phyloP scores from a whole-genome alignment of 2,113 vertebrate species.

The Hypomesus transpacificus region DNA sequence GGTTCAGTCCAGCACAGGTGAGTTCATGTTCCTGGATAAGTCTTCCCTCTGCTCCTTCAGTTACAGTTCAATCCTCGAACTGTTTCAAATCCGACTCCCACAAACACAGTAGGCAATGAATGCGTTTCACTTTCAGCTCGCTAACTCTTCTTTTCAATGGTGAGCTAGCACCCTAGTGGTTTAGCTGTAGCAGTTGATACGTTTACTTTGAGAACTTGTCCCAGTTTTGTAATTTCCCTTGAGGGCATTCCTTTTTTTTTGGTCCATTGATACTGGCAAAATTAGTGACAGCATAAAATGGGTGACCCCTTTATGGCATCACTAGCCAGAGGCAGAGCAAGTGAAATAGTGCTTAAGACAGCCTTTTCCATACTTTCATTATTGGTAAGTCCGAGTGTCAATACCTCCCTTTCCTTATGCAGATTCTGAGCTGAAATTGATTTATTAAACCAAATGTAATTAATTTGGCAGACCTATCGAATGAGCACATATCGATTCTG shows the following conservation, averaged over 20 bases:
- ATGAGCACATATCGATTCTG: constrained; percentile 29
- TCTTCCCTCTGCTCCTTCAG: not conserved
- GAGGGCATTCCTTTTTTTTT: constrained; percentile 23
- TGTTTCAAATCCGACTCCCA: not conserved
- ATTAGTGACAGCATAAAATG: constrained; percentile 47
- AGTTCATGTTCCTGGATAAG: constrained; percentile 24
- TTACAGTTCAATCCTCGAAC: too few species aligned
- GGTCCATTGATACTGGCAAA: constrained; percentile 49
- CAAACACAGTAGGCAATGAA: not conserved
- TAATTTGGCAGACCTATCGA: constrained; percentile 12
- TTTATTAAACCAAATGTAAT: constrained; percentile 12
- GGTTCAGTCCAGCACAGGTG: constrained; percentile 96
- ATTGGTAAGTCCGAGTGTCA: constrained; percentile 11
- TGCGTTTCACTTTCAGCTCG: not conserved
- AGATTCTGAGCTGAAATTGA: constrained; percentile 13
- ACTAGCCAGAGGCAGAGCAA: constrained; percentile 12
- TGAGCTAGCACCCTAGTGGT: not conserved
- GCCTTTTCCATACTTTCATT: not conserved
- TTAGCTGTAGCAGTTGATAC: constrained; percentile 9
- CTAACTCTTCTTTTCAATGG: not conserved
- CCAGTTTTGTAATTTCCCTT: constrained; percentile 56
- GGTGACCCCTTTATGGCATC: constrained; percentile 46
- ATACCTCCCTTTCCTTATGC: constrained; percentile 9
- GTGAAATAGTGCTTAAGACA: constrained; percentile 13
- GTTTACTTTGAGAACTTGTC: constrained; percentile 39